Evolutionary conservation across 2,888 invertebrate genomes (phyloP).

Genomic region (Philopedon plagiatum): DNA sequence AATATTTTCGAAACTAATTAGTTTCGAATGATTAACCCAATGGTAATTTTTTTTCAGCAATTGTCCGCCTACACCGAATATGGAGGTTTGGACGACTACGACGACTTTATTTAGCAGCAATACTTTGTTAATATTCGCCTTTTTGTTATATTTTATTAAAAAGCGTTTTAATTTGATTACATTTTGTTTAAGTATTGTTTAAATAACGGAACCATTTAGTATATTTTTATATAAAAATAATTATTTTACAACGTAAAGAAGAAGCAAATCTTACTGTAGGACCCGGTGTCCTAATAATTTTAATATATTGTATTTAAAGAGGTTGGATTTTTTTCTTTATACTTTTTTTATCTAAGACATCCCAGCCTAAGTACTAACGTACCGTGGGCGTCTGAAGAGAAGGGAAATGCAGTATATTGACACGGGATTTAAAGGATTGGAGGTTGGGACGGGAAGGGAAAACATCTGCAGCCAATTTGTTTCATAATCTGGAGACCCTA

Average conservation of each 20-base stretch:
- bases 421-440: no score
- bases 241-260: conserved; percentile 25
- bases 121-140: conserved; percentile 28
- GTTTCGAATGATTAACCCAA: no score
- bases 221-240: conserved; percentile 44
- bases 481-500: no score
- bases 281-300: neutral
- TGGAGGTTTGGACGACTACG: conserved; percentile 69
- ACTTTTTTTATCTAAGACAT: no score
- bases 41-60: conserved; percentile 60
- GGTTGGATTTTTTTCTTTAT: conserved; percentile 9
- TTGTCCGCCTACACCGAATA: conserved; percentile 76
- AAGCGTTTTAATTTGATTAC: conserved; percentile 24
- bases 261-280: neutral
- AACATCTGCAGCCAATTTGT: no score
- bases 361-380: no score
- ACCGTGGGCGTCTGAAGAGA: no score
- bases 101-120: conserved; percentile 84
- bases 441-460: no score
- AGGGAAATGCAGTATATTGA: no score
- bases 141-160: conserved; percentile 40
- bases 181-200: conserved; percentile 39
- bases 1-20: no score
- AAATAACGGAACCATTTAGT: conserved; percentile 24
- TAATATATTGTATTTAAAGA: neutral